Base-by-base conservation (phyloP, 2,888 invertebrate genomes). In the Lepidochitona cinerea region DNA sequence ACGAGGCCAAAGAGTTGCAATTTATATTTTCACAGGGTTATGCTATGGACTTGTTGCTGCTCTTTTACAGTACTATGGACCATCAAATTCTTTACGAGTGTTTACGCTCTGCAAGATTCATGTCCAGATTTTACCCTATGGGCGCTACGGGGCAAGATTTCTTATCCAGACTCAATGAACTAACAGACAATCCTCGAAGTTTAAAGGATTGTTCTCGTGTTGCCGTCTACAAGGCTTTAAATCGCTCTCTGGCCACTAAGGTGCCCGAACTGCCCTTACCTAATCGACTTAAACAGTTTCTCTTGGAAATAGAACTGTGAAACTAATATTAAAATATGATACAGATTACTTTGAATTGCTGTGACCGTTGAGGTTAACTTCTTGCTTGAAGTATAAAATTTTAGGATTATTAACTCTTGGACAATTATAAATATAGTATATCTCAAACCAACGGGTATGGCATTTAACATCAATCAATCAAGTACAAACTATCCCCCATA, bases 191-290 rank as follows among this genome's bases (percentile, higher is more conserved):
- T 76, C 95, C 95, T 12, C 92, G 95, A 59, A 93, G 93, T 77
- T 91, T 95, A n/a, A 94, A 94, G 87, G 94, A 95, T 89, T 93
- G 94, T 75, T 92, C 94, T 59, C 92, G 95, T 29, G 93, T 94
- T 69, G 92, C 93, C 79, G 94, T 95, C 77, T 94, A 94, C 87
- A 93, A 93, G 83, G 92, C 94, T 69, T 89, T 95, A 77, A 92
- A 93, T 76, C 91, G 94, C 66, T 92, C 93, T 84, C 92, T 95
- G 70, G 94, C 94, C n/a, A 92, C 93, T 77, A 92, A 92, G 85
- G 92, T 94, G 68, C 93, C 92, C 86, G 93, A 94, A 86, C 91
- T 95, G 81, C 94, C 94, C 87, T 90, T 95, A 81, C 95, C 95
- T 7, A 92, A 92, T 78, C 92, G 93, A 59, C 91, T 95, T 37